Evolutionary conservation across 2,888 invertebrate genomes (phyloP), one percentile per base, ranked within the genome.

Genomic region (Entomobrya proxima): DNA sequence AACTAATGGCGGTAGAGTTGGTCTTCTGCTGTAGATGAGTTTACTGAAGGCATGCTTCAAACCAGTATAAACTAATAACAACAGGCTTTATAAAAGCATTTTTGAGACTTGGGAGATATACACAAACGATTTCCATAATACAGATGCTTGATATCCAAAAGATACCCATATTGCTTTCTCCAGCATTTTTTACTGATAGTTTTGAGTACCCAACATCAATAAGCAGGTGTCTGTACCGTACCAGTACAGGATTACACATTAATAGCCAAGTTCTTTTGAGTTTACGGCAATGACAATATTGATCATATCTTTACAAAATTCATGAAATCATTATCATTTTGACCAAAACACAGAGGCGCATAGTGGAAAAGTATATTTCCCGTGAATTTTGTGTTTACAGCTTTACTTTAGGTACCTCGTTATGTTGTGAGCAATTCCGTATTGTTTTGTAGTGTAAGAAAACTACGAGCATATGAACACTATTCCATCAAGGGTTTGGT

Each of bases 201-300:
- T 61, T 61, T 32, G 32, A 35, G 11, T 27, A 55, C n/a, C n/a
- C 32, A 9, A 61, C 32, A 72, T 13, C 11, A 24, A 30, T 27
- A 44, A 44, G n/a, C 18, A 18, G 37, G 72, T 50, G 32, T 32
- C 50, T 21, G 18, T 67, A 35, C 15, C 6, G 37, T 37, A n/a
- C n/a, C n/a, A 50, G 30, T 44, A 40, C 11, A 30, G 15, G 21
- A 27, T 24, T 24, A 27, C 24, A 55, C 4, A 7, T 18, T 32
- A n/a, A 37, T 18, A 21, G 9, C 37, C 9, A 13, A 64, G 37
- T 37, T n/a, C n/a, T n/a, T n/a, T n/a, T n/a, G n/a, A n/a, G 67
- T 35, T 72, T 72, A 58, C 58, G 79, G 79, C n/a, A n/a, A n/a
- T n/a, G n/a, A n/a, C n/a, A n/a, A 69, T 79, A 79, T 69, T 67